Evolutionary conservation across 2,888 invertebrate genomes (phyloP).

Genomic region (Sinelater perroti): DNA sequence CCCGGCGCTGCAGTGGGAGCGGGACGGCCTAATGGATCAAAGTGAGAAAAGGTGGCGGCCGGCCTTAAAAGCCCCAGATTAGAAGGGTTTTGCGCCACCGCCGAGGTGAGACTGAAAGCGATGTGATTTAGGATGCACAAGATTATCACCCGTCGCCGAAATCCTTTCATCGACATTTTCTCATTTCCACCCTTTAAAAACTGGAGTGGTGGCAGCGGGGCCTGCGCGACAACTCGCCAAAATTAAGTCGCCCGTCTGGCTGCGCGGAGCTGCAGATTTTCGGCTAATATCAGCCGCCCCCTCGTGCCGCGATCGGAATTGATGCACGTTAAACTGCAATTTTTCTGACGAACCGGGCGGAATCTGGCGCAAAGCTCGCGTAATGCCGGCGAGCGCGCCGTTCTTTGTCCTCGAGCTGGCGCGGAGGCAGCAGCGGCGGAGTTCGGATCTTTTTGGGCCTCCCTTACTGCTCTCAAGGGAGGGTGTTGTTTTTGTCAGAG

Average conservation of each 20-base stretch:
- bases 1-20: slow-evolving; percentile 5
- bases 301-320: no score
- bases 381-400: background rate
- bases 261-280: no score
- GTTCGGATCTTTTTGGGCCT: slow-evolving; percentile 43
- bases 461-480: slow-evolving; percentile 49
- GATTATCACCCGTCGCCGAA: slow-evolving; percentile 43
- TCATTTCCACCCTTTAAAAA: slow-evolving; percentile 31
- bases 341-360: no score
- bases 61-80: slow-evolving; percentile 36
- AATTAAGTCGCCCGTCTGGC: no score
- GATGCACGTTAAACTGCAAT: no score
- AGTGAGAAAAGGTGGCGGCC: slow-evolving; percentile 29
- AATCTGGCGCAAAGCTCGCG: no score
- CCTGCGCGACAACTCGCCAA: slow-evolving; percentile 14
- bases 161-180: slow-evolving; percentile 37
- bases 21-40: slow-evolving; percentile 25
- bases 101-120: slow-evolving; percentile 38
- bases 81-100: slow-evolving; percentile 31
- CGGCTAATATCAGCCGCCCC: no score
- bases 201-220: slow-evolving; percentile 20
- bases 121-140: slow-evolving; percentile 44
- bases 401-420: slow-evolving; percentile 16
- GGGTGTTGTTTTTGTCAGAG: slow-evolving; percentile 52
- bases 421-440: slow-evolving; percentile 6